phyloP scores from a whole-genome alignment of 2,888 invertebrate genomes.

The Rhingia campestris region DNA sequence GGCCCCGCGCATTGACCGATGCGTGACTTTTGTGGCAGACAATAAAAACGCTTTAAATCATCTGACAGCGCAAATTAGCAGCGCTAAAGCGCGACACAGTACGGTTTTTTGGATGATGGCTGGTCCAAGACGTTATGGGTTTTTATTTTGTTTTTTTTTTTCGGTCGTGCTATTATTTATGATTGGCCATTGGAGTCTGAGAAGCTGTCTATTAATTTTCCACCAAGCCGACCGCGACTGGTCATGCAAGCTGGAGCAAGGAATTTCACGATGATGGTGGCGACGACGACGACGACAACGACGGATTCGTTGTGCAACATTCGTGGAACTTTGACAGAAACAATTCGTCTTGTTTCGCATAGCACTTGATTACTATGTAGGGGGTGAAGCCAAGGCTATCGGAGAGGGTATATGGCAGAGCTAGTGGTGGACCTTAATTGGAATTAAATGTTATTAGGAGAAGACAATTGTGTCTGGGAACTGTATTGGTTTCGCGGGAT shows the following conservation, averaged over 20 bases:
- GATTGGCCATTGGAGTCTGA: slow-evolving; percentile 68
- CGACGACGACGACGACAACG: neutral
- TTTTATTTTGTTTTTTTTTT: too few species aligned
- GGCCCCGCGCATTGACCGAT: slow-evolving; percentile 64
- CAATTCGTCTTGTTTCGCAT: slow-evolving; percentile 66
- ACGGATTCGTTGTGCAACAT: slow-evolving; percentile 60
- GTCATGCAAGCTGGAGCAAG: neutral
- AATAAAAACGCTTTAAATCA: slow-evolving; percentile 74
- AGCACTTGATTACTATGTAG: slow-evolving; percentile 28
- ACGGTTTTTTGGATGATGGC: slow-evolving; percentile 48
- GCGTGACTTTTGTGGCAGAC: slow-evolving; percentile 74
- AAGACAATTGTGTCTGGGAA: slow-evolving; percentile 13
- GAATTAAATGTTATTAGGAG: slow-evolving; percentile 6
- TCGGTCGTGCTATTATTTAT: slow-evolving; percentile 63
- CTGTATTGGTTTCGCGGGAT: neutral
- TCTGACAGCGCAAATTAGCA: slow-evolving; percentile 74
- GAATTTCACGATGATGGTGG: slow-evolving; percentile 7
- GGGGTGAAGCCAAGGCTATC: neutral
- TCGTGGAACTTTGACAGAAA: slow-evolving; percentile 60
- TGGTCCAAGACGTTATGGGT: slow-evolving; percentile 21
- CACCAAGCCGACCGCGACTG: slow-evolving; percentile 20
- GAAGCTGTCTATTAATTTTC: slow-evolving; percentile 70
- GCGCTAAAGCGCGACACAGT: slow-evolving; percentile 58
- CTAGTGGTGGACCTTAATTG: slow-evolving; percentile 1
- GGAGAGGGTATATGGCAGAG: neutral